Evolutionary conservation across 2,113 vertebrate genomes (phyloP).

Genomic region (Psilopsiagon aymara): DNA sequence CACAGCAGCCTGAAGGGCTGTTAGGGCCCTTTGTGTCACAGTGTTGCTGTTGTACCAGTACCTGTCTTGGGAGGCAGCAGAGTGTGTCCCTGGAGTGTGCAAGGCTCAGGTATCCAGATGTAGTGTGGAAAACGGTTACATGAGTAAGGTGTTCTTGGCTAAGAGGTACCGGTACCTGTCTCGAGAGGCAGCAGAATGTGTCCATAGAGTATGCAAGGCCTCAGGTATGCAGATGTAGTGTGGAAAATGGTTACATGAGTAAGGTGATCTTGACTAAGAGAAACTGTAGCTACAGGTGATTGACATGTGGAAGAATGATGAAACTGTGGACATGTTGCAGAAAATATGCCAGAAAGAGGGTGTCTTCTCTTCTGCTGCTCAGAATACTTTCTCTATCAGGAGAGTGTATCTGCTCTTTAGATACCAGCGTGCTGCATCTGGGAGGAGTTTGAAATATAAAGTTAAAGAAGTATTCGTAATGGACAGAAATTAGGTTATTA

Average conservation of each 20-base stretch:
- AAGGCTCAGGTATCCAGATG: background rate
- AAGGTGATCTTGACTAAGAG: background rate
- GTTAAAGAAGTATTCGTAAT: accelerated
- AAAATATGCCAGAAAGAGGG: background rate
- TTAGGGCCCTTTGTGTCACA: accelerated
- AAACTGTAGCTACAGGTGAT: accelerated
- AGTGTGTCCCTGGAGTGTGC: accelerated
- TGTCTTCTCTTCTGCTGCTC: background rate
- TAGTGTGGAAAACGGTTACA: too few relatives aligned
- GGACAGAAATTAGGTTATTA: background rate
- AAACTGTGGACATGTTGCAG: background rate
- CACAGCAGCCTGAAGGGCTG: background rate
- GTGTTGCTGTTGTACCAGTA: accelerated
- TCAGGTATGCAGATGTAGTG: background rate
- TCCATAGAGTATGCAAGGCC: background rate
- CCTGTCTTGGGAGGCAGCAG: background rate
- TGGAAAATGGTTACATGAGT: background rate
- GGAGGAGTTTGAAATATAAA: accelerated
- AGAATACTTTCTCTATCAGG: accelerated
- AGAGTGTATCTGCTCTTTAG: background rate
- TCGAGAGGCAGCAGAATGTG: background rate
- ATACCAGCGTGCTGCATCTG: accelerated
- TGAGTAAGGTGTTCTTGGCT: background rate
- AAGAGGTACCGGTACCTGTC: background rate
- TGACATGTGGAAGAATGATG: background rate